A percentile compares a stretch with the other conserved stretches of the same genome.
Conservation (phyloP, 2,797 vertebrate genomes). For the Hoplostethus atlanticus region DNA sequence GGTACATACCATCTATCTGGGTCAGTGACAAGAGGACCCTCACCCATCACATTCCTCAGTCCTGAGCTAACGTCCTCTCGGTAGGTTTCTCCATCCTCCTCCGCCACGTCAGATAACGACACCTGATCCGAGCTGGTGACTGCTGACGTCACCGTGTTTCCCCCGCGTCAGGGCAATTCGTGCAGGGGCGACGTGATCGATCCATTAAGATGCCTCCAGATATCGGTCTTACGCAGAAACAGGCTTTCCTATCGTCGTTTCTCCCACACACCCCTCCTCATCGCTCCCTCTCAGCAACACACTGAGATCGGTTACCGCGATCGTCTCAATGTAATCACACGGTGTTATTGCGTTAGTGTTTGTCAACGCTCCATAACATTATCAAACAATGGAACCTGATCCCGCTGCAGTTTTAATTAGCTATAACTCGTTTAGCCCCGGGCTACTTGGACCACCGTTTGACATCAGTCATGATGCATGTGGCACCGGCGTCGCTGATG, state of each 20-base stretch:
- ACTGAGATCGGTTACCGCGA: background rate
- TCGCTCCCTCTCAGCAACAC: constrained; percentile 7
- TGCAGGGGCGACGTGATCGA: background rate
- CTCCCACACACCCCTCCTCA: background rate
- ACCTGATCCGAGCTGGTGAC: constrained; percentile 38
- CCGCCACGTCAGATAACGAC: constrained; percentile 52
- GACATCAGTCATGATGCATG: constrained; percentile 52
- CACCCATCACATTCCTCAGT: constrained; percentile 49
- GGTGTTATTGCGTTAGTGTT: constrained; percentile 12
- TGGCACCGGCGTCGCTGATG: constrained; percentile 33
- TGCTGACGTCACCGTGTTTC: constrained; percentile 30
- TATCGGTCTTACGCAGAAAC: constrained; percentile 41
- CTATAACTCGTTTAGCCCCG: constrained; percentile 45
- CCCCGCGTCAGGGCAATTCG: constrained; percentile 3
- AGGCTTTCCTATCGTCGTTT: constrained; percentile 17
- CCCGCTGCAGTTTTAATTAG: constrained; percentile 61
- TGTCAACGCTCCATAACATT: constrained; percentile 45
- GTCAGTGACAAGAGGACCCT: constrained; percentile 14
- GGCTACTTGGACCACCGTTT: constrained; percentile 61
- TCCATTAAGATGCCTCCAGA: constrained; percentile 23
- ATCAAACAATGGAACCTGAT: constrained; percentile 61
- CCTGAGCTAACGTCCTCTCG: constrained; percentile 44
- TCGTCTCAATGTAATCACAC: background rate
- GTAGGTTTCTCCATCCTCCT: constrained; percentile 20
- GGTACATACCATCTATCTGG: background rate